Evolutionary conservation across 2,797 vertebrate species (phyloP).

Genomic region (Allenopithecus nigroviridis): DNA sequence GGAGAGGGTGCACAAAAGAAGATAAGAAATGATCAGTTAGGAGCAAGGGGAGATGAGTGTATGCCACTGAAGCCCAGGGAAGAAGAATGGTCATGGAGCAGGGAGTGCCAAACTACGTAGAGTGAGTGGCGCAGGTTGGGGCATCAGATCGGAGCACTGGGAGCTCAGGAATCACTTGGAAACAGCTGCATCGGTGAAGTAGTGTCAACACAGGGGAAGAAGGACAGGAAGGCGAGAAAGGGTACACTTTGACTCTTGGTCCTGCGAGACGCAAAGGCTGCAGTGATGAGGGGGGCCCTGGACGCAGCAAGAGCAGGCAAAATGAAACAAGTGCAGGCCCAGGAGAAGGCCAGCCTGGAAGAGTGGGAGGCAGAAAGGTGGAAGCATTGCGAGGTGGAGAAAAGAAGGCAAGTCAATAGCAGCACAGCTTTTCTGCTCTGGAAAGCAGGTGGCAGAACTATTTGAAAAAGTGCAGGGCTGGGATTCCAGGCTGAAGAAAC

Average conservation of each 20-base stretch:
- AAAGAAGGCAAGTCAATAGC: rapidly evolving
- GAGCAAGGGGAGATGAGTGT: rapidly evolving
- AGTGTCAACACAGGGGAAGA: not conserved
- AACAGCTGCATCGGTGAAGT: not conserved
- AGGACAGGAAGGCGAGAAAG: rapidly evolving
- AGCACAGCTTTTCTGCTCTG: not conserved
- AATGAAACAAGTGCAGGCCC: not conserved
- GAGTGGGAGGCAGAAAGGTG: not conserved
- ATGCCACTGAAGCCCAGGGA: not conserved
- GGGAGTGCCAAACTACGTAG: rapidly evolving
- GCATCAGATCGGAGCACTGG: rapidly evolving
- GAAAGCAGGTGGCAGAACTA: not conserved
- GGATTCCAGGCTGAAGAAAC: not conserved
- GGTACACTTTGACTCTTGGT: not conserved
- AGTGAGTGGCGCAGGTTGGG: rapidly evolving
- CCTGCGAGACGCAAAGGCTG: not conserved
- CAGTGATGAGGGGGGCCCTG: rapidly evolving
- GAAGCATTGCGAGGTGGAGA: not conserved
- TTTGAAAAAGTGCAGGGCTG: rapidly evolving
- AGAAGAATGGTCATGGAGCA: not conserved
- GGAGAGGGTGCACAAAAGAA: rapidly evolving
- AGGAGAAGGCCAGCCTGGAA: too few relatives aligned
- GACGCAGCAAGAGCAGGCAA: too few relatives aligned
- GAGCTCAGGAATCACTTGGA: not conserved
- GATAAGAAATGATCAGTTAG: not conserved